Base-by-base conservation (phyloP, 2,888 invertebrate species). In the Abscondita cerata region DNA sequence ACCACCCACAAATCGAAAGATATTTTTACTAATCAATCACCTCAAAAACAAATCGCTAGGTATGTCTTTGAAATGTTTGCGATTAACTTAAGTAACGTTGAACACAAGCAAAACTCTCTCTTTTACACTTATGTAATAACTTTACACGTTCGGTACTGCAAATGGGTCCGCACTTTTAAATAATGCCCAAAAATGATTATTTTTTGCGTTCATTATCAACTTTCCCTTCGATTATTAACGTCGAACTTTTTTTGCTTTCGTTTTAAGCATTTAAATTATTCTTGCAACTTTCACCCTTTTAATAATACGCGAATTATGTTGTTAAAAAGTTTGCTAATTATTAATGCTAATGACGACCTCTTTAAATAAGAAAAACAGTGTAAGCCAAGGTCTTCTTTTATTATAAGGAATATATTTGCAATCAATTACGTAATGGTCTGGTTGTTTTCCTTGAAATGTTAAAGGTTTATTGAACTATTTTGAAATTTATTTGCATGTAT, bases 41-140 rank as follows among this genome's bases (percentile, higher is more conserved):
- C 6, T 25, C 6, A 25, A 25, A 25, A 25, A 33, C 20, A 44
- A 53, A 54, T 34, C 47, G 25, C 46, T 55, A 36, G 16, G 33
- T 6, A 46, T 33, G 36, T 16, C 12, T 46, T 15, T 20, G 16
- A 38, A 20, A 13, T 20, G 34, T 47, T 54, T 13, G 15, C 20
- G 18, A 33, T 46, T 25, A 25, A 25, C 25, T 25, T 25, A 4
- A 25, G 4, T 25, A 4, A 25, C 2, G 25, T 25, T 6, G 25
- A 25, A 25, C 25, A 25, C 25, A 25, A 25, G 25, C 25, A 25
- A 55, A 55, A 55, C 55, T 55, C 55, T 55, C 55, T 47, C 55
- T 55, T 55, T 55, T 11, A 34, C 36, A 11, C 47, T 55, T 55
- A 55, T 55, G 55, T 12, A 55, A 55, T 15, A 9, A 33, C 33